Evolutionary conservation across 2,113 vertebrate species (phyloP), one percentile per base, ranked within the genome.

Genomic region (Athene noctua): DNA sequence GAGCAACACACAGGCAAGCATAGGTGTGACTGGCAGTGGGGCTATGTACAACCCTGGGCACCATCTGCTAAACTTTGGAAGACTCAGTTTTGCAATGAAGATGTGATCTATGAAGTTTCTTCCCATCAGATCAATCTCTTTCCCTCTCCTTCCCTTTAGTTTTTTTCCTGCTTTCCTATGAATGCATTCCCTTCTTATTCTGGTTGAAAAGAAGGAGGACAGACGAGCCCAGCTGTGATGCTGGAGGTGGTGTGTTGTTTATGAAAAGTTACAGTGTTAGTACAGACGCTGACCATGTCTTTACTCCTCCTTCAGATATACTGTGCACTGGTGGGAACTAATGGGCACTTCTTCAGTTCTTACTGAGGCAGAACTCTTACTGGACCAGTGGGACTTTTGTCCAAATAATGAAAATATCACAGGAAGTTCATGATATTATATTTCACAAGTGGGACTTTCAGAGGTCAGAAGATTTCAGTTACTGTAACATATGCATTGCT

Each of bases 381-480:
- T 38, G n/a, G 54, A 72, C 34, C 51, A 15, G 42, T 38, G 94
- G 58, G 91, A 81, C 57, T 94, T 92, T 94, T 85, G 92, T 80
- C 61, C 73, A 89, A 94, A 94, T 79, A 92, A 92, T 79, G 66
- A 79, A 94, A 96, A 94, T 89, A 91, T 47, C 80, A 87, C 2
- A 7, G 47, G 29, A 38, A 74, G 66, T 90, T 86, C 54, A 73
- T 29, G 21, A 34, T 51, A 66, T 59, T 91, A 27, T 71, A 67
- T 81, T 92, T 89, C 73, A 87, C 36, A 79, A 4, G 2, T 3
- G 10, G 29, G 49, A 82, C 49, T 87, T 94, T 51, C 49, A 80
- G 92, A 91, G 58, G 89, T 82, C 71, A 66, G 77, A 94, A 79
- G 54, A 85, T 79, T 92, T 95, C 83, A 91, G 66, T 67, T 88